phyloP scores from a whole-genome alignment of 2,888 invertebrate species.

The Stenichneumon culpator region DNA sequence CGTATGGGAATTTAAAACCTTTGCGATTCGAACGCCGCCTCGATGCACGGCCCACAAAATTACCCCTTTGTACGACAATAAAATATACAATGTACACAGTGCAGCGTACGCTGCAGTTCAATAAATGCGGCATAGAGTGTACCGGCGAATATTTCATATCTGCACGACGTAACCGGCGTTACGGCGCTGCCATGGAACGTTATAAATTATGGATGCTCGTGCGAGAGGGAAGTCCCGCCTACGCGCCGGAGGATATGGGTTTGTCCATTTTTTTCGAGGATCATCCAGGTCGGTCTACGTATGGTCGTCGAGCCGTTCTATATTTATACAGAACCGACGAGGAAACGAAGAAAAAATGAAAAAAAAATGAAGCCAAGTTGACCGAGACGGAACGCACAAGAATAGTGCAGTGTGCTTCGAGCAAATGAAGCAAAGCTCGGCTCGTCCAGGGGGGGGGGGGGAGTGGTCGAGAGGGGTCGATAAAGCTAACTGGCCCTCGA shows the following conservation, averaged over 20 bases:
- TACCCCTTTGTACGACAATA: not conserved
- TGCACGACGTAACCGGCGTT: conserved; percentile 8
- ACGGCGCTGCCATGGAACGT: conserved; percentile 9
- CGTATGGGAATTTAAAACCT: conserved; percentile 11
- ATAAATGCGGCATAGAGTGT: not conserved
- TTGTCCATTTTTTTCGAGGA: conserved; percentile 30
- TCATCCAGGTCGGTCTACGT: conserved; percentile 11
- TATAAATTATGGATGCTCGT: conserved; percentile 34
- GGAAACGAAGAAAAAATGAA: not conserved
- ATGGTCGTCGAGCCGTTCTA: not conserved
- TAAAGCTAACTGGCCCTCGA: conserved; percentile 51
- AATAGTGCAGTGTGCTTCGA: not conserved
- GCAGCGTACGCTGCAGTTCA: not conserved
- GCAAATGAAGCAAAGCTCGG: conserved; percentile 7
- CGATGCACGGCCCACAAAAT: not conserved
- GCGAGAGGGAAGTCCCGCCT: conserved; percentile 15
- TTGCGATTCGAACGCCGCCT: not conserved
- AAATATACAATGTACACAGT: not conserved
- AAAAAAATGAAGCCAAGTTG: conserved; percentile 2
- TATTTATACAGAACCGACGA: not conserved
- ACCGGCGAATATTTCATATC: conserved; percentile 38
- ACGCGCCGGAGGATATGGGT: conserved; percentile 10
- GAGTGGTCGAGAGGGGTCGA: not conserved
- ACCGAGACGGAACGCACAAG: not conserved
- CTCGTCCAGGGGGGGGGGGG: not conserved